Base-by-base conservation (phyloP, 37 sponge, comb jelly and placozoan genomes). In the Agelas oroides region DNA sequence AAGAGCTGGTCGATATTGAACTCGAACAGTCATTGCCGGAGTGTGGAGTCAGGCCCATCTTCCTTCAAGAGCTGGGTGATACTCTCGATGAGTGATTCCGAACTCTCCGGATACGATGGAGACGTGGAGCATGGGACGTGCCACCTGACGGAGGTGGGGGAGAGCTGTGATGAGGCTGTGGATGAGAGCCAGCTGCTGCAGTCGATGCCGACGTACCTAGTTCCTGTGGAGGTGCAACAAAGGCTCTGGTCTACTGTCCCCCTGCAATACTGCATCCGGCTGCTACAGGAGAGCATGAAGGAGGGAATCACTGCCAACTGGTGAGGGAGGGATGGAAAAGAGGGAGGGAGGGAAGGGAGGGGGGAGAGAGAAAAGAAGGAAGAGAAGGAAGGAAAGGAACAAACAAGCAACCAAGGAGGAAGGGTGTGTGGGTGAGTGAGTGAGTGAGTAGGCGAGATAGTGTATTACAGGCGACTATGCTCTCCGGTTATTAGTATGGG, bases 41-140 rank as follows among this genome's bases (percentile, higher is more conserved):
- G 46, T 8, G 3, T 80, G 12, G 81, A 70, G 35, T 1, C 12
- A 12, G 33, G 33, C 1, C 40, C 40, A 27, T 21, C 36, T 40
- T 68, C 20, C 25, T 20, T 68, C 17, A 68, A 12, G 69, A 20
- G 33, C 69, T 30, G 33, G 28, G 69, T 13, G 19, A 17, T 40
- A 3, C 36, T 40, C 23, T 35, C 52, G 12, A 71, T 21, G 52
- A 40, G 61, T 18, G 83, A 83, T 21, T 73, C 74, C 23, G 83
- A 83, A 21, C 19, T 37, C 5, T 54, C 79, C 54, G 90, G 90
- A 28, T 89, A 89, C 32, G 90, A 89, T 23, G 90, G 74, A 24
- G 90, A 89, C 73, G 68, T 57, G 12, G 90, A 89, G 68, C 57
- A 37, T 28, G 83, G 77, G 0, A 11, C 28, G 21, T 37, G 33